Conservation (phyloP, 2,888 invertebrate species). For the Holacanthella duospinosa region DNA sequence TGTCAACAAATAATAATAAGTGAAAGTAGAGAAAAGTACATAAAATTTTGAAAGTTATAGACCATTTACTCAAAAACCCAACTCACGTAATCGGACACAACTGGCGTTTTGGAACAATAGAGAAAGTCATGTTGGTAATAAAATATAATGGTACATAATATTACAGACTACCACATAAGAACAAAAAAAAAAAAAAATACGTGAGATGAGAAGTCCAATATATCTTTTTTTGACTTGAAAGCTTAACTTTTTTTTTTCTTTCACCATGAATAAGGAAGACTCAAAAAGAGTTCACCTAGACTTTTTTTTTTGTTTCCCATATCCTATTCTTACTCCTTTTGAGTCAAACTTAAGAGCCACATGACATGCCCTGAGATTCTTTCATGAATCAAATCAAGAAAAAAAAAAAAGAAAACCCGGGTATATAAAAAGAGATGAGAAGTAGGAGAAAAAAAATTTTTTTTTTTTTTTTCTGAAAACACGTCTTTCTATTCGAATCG, state of each 20-base stretch:
- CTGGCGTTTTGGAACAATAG: background rate
- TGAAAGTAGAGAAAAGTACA: no score
- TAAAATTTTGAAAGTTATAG: no score
- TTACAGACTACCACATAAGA: background rate
- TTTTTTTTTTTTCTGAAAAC: no score
- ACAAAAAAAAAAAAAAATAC: background rate
- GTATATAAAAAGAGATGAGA: no score
- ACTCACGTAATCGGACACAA: background rate
- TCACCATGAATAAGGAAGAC: background rate
- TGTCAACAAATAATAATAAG: no score
- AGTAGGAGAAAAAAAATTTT: background rate
- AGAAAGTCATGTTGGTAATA: conserved; percentile 4
- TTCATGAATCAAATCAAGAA: conserved; percentile 9
- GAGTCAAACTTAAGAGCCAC: background rate
- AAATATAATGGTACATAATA: background rate
- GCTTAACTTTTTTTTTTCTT: background rate
- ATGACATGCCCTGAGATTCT: background rate
- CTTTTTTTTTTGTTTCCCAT: background rate
- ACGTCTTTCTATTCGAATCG: background rate
- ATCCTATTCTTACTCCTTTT: background rate
- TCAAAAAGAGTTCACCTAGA: background rate
- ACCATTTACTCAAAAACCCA: background rate
- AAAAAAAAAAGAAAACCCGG: no score
- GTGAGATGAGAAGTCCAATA: background rate
- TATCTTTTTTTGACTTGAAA: background rate